Evolutionary conservation across 1,140 invertebrate species (phyloP).

Genomic region (Spodoptera litura): DNA sequence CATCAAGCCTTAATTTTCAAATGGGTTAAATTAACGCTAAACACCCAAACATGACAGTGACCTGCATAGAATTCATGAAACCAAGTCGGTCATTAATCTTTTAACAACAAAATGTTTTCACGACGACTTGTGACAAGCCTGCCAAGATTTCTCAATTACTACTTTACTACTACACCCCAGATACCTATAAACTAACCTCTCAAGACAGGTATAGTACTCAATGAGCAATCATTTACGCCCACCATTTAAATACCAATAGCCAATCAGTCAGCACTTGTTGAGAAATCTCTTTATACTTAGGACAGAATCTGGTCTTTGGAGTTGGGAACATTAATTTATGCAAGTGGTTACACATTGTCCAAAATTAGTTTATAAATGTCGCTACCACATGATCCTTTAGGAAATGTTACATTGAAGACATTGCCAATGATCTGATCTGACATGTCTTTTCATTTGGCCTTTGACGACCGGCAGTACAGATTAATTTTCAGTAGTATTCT

Average conservation of each 20-base stretch:
- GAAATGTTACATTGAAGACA: not conserved
- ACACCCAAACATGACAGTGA: slow-evolving; percentile 22
- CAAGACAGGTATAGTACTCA: slow-evolving; percentile 3
- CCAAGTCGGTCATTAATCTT: slow-evolving; percentile 29
- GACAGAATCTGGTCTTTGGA: not conserved
- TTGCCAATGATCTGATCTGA: slow-evolving; percentile 1
- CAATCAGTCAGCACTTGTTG: slow-evolving; percentile 12
- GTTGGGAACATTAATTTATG: not conserved
- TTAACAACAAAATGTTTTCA: slow-evolving; percentile 22
- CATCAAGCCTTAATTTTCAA: not conserved
- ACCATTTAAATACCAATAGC: not conserved
- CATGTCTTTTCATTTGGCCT: not conserved
- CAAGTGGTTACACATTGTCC: not conserved
- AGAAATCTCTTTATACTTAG: not conserved
- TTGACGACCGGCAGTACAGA: slow-evolving; percentile 4
- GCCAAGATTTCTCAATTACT: slow-evolving; percentile 45
- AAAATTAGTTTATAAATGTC: not conserved
- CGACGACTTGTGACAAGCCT: not conserved
- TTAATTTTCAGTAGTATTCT: slow-evolving; percentile 8
- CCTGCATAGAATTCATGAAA: slow-evolving; percentile 23
- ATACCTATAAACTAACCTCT: slow-evolving; percentile 7
- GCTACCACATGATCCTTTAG: not conserved
- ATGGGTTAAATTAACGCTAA: not conserved
- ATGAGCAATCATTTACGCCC: slow-evolving; percentile 19
- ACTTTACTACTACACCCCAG: not conserved